Conservation (phyloP, 2,113 vertebrate genomes). For the Mormoops blainvillei region DNA sequence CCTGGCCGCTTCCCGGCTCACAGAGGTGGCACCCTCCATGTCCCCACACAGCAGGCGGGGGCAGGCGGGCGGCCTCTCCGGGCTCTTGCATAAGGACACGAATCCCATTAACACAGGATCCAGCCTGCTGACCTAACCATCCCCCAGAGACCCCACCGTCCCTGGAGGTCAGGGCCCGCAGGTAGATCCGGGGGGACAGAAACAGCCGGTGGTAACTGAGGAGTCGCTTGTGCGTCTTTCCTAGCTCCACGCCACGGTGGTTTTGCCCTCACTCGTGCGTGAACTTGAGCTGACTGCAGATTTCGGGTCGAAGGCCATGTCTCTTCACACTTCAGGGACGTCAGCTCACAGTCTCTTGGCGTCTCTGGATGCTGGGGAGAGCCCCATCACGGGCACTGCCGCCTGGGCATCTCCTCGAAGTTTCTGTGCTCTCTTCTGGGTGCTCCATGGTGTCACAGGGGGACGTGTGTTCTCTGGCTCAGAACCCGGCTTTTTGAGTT, state of each 20-base stretch:
- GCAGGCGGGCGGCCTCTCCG: accelerated
- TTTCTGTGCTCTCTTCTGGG: no score
- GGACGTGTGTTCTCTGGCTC: accelerated
- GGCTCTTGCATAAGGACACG: not conserved
- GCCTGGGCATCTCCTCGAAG: not conserved
- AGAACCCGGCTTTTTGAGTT: not conserved
- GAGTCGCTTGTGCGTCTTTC: not conserved
- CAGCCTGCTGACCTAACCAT: no score
- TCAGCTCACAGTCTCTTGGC: accelerated
- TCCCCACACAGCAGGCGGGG: not conserved
- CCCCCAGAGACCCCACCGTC: not conserved
- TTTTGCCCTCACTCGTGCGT: accelerated
- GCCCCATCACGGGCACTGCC: not conserved
- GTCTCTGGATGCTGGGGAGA: accelerated
- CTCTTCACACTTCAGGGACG: not conserved
- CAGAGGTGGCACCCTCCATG: accelerated
- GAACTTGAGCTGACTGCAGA: accelerated
- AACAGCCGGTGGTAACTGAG: not conserved
- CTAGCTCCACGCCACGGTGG: not conserved
- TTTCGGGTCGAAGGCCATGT: accelerated
- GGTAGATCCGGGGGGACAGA: not conserved
- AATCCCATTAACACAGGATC: not conserved
- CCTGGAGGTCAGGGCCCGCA: not conserved
- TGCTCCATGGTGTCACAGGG: accelerated
- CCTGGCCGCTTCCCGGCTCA: not conserved